Evolutionary conservation across 2,888 invertebrate species (phyloP), one percentile per base, ranked within the genome.

Genomic region (Clistopyga incitator): DNA sequence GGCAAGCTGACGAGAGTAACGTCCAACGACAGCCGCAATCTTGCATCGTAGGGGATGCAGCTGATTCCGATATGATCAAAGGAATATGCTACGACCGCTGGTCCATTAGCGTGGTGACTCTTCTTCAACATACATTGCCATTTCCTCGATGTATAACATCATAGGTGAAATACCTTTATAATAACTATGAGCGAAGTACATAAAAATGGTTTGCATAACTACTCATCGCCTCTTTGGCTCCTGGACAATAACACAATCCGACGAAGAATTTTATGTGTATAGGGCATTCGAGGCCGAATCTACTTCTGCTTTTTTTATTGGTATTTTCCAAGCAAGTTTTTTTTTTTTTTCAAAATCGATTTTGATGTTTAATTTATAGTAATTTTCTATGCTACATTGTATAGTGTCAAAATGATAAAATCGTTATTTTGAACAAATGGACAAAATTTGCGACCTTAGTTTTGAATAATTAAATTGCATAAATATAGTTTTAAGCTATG

Each of bases 21-120:
- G 68, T 78, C 68, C 74, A 75, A 10, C 25, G 11, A 45, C 38
- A 50, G n/a, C 56, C 34, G 65, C 25, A 50, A 80, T 61, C 64
- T 56, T 68, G 64, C 15, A 61, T 38, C 45, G 18, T 23, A 13
- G 59, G 25, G 59, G 54, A 13, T 61, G n/a, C 65, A 56, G 64
- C 23, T 50, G 59, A 71, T 76, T 71, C 50, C 65, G 65, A 72
- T 65, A 50, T 54, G 74, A 70, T 83, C 82, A 83, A 83, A 79
- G 82, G 82, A 47, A 75, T 61, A 75, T 47, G 20, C 56, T 45
- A 4, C 67, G 38, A 61, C 61, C 65, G 23, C 56, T 34, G 38
- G 74, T 78, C 77, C 80, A 80, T 84, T 81, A 81, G 52, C 77
- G 61, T 34, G 18, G 38, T 29, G 52, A 50, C 56, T 56, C 29